Base-by-base conservation (phyloP, 2,797 vertebrate genomes). In the Sciurus vulgaris region DNA sequence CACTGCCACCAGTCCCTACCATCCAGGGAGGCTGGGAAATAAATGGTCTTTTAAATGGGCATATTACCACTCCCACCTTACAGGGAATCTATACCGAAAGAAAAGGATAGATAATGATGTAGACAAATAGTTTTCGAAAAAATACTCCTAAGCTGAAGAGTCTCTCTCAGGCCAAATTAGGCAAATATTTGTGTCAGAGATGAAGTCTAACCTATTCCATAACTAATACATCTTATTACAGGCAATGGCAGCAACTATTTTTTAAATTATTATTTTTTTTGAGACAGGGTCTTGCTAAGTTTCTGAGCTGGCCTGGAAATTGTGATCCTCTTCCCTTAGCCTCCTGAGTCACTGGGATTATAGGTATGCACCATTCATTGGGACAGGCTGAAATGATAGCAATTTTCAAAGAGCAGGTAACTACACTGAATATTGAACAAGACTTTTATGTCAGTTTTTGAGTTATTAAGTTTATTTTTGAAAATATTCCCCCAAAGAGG, bases 381-480 rank as follows among this genome's bases (percentile, higher is more conserved):
- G 24, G 59, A 24, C 3, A 5, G 9, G 59, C 24, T 61, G 59
- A 61, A 61, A 61, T 61, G 59, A 26, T 4, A 61, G 59, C 59
- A 61, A 24, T 69, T 89, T n/a, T 79, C 38, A 95, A 95, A 93
- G 11, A 85, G 24, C 13, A 54, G 11, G 11, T 38, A 44, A 86
- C 94, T 49, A 73, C 18, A 86, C 0, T 63, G 24, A 95, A 79
- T 8, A 90, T 18, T 44, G 12, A 81, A n/a, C 9, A 51, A 69
- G 33, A 73, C 54, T 89, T 86, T 18, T 22, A 49, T 44, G 49
- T 86, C 77, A 67, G 85, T 13, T 90, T 91, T 69, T 90, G 8
- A 65, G 30, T 73, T 65, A 38, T 47, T 56, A 81, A 83, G 51
- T 96, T 97, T 96, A 95, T 93, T 96, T 95, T 18, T 78, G 65